Conservation (phyloP, 2,888 invertebrate species). For the Sceliomorpha sp. region DNA sequence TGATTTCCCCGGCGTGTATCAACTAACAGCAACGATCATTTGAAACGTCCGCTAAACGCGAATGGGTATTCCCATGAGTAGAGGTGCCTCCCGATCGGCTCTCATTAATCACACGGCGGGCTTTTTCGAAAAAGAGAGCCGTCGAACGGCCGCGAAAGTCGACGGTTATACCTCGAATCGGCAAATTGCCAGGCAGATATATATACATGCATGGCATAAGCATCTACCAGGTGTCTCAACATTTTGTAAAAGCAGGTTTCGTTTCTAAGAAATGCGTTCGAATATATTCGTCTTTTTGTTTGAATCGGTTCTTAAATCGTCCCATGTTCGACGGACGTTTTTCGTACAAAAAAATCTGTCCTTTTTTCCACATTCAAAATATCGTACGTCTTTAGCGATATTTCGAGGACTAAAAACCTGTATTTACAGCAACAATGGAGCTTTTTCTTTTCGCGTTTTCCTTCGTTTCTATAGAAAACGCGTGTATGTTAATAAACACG, state of each 20-base stretch:
- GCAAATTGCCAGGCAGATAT: constrained; percentile 61
- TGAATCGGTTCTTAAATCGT: no score
- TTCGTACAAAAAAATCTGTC: no score
- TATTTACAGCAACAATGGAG: no score
- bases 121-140: constrained; percentile 33
- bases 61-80: constrained; percentile 42
- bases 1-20: constrained; percentile 32
- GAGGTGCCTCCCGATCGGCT: constrained; percentile 33
- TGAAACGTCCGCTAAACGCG: constrained; percentile 50
- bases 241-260: constrained; percentile 27
- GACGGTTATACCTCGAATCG: constrained; percentile 60
- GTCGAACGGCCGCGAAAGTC: constrained; percentile 41
- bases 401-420: no score
- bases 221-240: constrained; percentile 36
- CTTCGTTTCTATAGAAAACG: no score
- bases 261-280: constrained; percentile 39
- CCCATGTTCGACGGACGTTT: no score
- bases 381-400: no score
- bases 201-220: constrained; percentile 35
- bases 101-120: constrained; percentile 50
- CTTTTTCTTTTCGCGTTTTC: no score
- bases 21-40: constrained; percentile 41
- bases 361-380: no score
- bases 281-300: constrained; percentile 26
- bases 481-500: no score